Evolutionary conservation across 2,113 vertebrate genomes (phyloP), one percentile per base, ranked within the genome.

Genomic region (Cranoglanis bouderius): DNA sequence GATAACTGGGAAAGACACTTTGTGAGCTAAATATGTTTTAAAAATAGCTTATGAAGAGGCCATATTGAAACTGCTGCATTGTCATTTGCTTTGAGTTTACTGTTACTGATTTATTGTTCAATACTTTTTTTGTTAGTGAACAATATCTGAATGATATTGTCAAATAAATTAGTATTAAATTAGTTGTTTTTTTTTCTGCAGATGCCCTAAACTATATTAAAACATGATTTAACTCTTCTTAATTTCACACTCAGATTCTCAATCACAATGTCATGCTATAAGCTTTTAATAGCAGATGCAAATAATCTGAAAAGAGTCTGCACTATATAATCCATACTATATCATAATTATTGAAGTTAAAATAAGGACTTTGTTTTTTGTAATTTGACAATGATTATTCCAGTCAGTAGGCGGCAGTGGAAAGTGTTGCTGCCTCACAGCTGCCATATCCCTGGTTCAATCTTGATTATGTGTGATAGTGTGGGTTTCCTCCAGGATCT

Each of bases 1-100:
- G 29, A 83, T 84, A 83, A 84, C 78, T 80, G 35, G 55, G 32
- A 63, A 59, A 78, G 80, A 87, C 35, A 72, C 24, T 57, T 81
- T 89, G 74, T 10, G 53, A 40, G 59, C 63, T 65, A 55, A 72
- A 57, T 35, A 18, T 59, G 55, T 75, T 74, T 72, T 75, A 35
- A 51, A 57, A 63, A 74, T 88, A 82, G 59, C 12, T 63, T 65
- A 65, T 16, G 59, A 49, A 63, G n/a, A 16, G 6, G 13, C 35
- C 21, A 24, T 57, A 75, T 57, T 53, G 26, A 61, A 86, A 75
- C 14, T 57, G 49, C 49, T 74, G 84, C n/a, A 72, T 51, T 85
- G 32, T 63, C 38, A 6, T 61, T 59, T 85, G 49, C 51, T 55
- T 21, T n/a, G 32, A 75, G 43, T 86, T 86, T 43, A 74, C 38